phyloP scores from a whole-genome alignment of 2,888 invertebrate species.

The Leptarthrus brevirostris region DNA sequence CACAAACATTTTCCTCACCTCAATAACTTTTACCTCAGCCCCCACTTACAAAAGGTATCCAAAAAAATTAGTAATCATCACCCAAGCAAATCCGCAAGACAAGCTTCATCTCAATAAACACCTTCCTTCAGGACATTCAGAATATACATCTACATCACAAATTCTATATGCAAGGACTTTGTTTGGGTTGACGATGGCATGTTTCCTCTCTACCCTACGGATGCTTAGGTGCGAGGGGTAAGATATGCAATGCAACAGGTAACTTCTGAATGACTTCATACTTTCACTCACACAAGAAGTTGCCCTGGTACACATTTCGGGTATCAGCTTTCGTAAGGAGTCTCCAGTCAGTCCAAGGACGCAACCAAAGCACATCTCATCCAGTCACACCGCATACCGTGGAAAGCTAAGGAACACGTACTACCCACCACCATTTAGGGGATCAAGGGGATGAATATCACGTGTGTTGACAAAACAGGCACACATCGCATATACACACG shows the following conservation, averaged over 20 bases:
- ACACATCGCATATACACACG: constrained; percentile 21
- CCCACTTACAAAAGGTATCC: constrained; percentile 8
- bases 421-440: constrained; percentile 33
- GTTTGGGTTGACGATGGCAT: constrained; percentile 49
- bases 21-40: constrained; percentile 15
- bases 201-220: constrained; percentile 36
- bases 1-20: constrained; percentile 25
- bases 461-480: constrained; percentile 44
- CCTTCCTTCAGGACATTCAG: constrained; percentile 45
- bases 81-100: constrained; percentile 46
- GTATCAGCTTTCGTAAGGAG: constrained; percentile 48
- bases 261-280: constrained; percentile 53
- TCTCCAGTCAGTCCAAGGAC: constrained; percentile 51
- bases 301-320: constrained; percentile 46
- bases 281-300: constrained; percentile 49
- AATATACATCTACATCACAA: constrained; percentile 9
- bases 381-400: constrained; percentile 33
- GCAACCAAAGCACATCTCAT: constrained; percentile 49
- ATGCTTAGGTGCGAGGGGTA: constrained; percentile 23
- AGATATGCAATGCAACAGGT: constrained; percentile 54
- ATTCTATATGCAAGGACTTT: constrained; percentile 47
- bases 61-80: constrained; percentile 49
- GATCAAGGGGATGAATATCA: constrained; percentile 47
- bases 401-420: constrained; percentile 34
- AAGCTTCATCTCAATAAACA: constrained; percentile 46